These are phyloP conservation scores for Lamprotornis superbus DNA, from an alignment of 2,113 vertebrate genomes.

Conservation along the genomic window DNA sequence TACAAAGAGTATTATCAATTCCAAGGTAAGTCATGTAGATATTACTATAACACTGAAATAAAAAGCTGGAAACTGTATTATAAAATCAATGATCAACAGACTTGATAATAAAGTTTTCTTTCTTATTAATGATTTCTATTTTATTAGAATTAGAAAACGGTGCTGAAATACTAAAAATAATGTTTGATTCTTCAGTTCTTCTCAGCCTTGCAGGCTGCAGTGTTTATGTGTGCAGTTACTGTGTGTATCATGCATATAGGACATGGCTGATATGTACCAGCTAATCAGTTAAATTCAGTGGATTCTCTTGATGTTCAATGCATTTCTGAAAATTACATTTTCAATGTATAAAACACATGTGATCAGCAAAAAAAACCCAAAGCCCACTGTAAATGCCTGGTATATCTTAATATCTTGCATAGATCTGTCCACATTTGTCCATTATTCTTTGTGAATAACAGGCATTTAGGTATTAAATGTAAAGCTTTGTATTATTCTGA, in stretches of 20 bases:
- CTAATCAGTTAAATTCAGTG: not conserved
- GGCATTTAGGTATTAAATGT: not conserved
- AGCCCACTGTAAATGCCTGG: not conserved
- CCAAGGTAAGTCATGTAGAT: conserved; percentile 81
- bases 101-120: not conserved
- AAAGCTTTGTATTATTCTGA: not conserved
- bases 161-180: not conserved
- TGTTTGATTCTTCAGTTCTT: not conserved
- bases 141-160: not conserved
- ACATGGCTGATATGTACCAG: not conserved
- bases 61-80: not conserved
- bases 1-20: conserved; percentile 95
- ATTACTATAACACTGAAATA: not conserved
- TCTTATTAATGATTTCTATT: not conserved
- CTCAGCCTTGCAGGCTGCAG: not conserved
- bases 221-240: not conserved
- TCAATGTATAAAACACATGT: not conserved
- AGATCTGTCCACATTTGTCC: not conserved
- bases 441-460: not conserved
- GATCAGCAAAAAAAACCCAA: not conserved
- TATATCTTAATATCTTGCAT: not conserved
- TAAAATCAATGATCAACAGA: not conserved
- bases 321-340: not conserved
- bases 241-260: not conserved
- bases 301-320: not conserved